Percentiles rank a stretch among this genome's conserved stretches.
These are phyloP conservation scores for Okapia johnstoni DNA, from an alignment of 2,113 vertebrate genomes.

Conservation along the genomic window DNA sequence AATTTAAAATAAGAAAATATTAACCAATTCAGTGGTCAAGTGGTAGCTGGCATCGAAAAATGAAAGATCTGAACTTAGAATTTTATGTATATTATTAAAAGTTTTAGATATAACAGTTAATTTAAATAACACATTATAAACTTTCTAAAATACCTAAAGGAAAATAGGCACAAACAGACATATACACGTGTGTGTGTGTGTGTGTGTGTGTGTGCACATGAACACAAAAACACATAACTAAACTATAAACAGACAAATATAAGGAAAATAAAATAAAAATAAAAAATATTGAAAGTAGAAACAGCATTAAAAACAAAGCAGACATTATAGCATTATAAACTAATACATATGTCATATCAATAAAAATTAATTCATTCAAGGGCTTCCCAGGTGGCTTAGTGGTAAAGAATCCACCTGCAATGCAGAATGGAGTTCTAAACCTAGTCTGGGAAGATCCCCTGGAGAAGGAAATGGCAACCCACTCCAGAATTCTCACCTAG, in stretches of 20 bases:
- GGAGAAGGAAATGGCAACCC: background rate
- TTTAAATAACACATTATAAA: background rate
- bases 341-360: background rate
- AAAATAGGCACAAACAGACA: background rate
- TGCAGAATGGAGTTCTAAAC: background rate
- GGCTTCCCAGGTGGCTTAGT: background rate
- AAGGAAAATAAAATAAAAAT: background rate
- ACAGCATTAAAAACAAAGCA: background rate
- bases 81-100: background rate
- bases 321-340: background rate
- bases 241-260: background rate
- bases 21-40: background rate
- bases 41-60: background rate
- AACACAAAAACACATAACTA: background rate
- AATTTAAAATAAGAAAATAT: background rate
- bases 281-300: background rate
- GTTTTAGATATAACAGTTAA: background rate
- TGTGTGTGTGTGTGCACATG: accelerated
- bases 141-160: background rate
- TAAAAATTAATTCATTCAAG: background rate
- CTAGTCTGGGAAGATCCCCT: background rate
- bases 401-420: background rate
- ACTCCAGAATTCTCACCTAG: background rate
- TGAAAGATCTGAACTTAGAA: background rate
- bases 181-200: accelerated